Evolutionary conservation across 2,113 vertebrate species (phyloP).

Genomic region (Triplophysa rosa): DNA sequence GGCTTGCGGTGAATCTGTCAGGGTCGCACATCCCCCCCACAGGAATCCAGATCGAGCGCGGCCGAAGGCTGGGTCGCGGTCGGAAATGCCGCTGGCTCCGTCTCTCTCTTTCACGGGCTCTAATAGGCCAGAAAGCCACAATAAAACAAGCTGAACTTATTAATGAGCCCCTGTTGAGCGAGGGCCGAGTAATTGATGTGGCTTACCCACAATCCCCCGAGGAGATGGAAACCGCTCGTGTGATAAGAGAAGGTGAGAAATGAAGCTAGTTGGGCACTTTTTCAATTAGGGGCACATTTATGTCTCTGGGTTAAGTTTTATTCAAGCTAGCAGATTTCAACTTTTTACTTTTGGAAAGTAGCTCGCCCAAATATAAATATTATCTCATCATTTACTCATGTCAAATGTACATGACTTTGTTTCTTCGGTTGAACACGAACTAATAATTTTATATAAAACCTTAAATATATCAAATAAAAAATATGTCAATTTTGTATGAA

Average conservation of each 20-base stretch:
- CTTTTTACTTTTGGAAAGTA: neutral
- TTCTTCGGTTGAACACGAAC: too few species aligned
- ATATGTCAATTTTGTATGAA: too few species aligned
- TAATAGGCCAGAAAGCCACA: constrained; percentile 41
- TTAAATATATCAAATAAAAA: too few species aligned
- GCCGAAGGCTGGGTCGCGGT: constrained; percentile 15
- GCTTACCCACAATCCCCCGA: constrained; percentile 29
- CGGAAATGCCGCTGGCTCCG: neutral
- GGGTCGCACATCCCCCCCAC: constrained; percentile 25
- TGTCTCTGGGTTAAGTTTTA: neutral
- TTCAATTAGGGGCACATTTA: neutral
- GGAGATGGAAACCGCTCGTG: neutral
- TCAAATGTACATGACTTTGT: too few species aligned
- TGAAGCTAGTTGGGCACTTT: neutral
- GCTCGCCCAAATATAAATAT: too few species aligned
- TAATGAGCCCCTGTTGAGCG: constrained; percentile 32
- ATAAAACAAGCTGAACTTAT: constrained; percentile 24
- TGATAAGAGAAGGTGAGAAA: constrained; percentile 26
- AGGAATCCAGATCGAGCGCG: constrained; percentile 6
- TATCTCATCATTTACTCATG: too few species aligned
- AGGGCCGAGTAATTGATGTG: constrained; percentile 26
- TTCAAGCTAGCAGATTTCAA: neutral
- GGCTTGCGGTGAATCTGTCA: constrained; percentile 29
- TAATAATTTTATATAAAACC: too few species aligned
- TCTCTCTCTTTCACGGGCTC: constrained; percentile 18